Conservation (phyloP, 1,140 invertebrate genomes). For the Monomorium pharaonis region DNA sequence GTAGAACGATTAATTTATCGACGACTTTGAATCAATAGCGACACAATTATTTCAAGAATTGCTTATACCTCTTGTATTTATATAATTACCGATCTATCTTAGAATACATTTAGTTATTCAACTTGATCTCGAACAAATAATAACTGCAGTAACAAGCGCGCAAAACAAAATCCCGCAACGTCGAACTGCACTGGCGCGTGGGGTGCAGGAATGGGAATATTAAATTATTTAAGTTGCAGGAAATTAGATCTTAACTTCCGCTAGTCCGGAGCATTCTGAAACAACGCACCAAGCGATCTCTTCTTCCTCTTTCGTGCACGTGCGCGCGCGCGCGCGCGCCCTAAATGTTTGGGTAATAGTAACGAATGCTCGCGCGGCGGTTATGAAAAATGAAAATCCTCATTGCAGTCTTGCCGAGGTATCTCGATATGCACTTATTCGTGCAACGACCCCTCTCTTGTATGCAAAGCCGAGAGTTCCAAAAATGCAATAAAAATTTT, state of each 20-base stretch:
- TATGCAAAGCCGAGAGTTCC: not conserved
- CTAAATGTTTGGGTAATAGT: conserved; percentile 45
- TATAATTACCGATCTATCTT: not conserved
- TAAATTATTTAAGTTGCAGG: conserved; percentile 74
- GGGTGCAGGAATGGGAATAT: conserved; percentile 62
- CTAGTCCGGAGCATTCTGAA: conserved; percentile 17
- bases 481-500: conserved; percentile 36
- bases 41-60: not conserved
- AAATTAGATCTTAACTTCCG: conserved; percentile 71
- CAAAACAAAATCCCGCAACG: conserved; percentile 12
- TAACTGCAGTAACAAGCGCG: not conserved
- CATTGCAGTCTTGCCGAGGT: conserved; percentile 19
- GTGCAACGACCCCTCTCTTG: not conserved
- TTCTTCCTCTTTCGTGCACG: not conserved
- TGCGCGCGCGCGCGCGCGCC: not conserved
- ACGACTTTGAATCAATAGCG: not conserved
- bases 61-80: not conserved
- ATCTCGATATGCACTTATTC: conserved; percentile 32
- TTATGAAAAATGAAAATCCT: conserved; percentile 55
- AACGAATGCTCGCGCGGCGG: conserved; percentile 28
- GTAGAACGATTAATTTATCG: not conserved
- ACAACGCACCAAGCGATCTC: conserved; percentile 26
- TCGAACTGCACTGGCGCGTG: not conserved
- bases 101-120: not conserved
- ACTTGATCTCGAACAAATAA: not conserved